phyloP scores from a whole-genome alignment of 2,888 invertebrate species.

The Archips xylosteana region DNA sequence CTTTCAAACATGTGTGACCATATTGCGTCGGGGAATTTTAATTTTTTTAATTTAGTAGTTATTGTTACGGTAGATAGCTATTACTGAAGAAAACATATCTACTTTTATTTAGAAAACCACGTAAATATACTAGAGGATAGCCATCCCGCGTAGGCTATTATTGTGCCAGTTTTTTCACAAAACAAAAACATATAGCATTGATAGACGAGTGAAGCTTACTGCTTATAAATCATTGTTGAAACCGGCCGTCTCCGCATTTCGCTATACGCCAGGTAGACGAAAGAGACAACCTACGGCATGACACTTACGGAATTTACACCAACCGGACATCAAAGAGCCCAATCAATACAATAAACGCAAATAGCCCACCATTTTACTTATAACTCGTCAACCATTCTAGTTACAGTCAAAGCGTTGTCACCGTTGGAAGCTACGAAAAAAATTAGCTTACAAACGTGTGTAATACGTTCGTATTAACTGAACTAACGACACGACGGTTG shows the following conservation, averaged over 20 bases:
- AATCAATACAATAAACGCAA: conserved; percentile 72
- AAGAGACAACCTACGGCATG: conserved; percentile 49
- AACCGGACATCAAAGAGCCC: conserved; percentile 61
- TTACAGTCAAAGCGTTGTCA: conserved; percentile 47
- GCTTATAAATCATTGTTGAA: conserved; percentile 28
- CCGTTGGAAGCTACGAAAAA: conserved; percentile 79
- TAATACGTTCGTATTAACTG: conserved; percentile 73
- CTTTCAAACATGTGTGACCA: no score
- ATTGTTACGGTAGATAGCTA: no score
- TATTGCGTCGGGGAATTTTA: no score
- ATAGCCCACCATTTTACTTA: conserved; percentile 35
- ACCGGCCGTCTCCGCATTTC: conserved; percentile 31
- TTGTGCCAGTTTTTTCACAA: not conserved
- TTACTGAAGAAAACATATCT: no score
- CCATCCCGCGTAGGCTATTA: not conserved
- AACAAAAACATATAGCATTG: not conserved
- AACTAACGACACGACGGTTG: conserved; percentile 67
- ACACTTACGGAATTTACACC: conserved; percentile 56
- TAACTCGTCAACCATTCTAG: conserved; percentile 25
- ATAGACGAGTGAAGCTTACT: not conserved
- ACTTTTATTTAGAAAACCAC: no score
- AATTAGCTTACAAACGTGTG: conserved; percentile 83
- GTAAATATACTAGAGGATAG: no score
- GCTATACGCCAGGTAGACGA: conserved; percentile 34
- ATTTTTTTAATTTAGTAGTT: no score